A percentile compares a stretch with the other conserved stretches of the same genome.
Evolutionary conservation across 2,888 invertebrate species (phyloP).

Genomic region (Idaea biselata): DNA sequence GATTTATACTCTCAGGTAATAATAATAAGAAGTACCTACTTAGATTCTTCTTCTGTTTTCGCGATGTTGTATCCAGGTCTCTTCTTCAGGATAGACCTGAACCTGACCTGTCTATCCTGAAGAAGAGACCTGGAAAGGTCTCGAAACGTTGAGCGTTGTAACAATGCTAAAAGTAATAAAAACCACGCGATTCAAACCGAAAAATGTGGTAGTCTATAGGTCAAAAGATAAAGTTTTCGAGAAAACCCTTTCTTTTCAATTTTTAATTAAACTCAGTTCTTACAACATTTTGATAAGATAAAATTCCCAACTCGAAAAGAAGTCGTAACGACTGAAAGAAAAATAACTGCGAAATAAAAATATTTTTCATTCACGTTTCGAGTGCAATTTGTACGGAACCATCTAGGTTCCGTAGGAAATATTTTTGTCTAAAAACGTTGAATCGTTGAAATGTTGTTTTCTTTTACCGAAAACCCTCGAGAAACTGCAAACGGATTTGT

Average conservation of each 20-base stretch:
- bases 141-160: too few species aligned
- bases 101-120: too few species aligned
- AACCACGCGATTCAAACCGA: too few species aligned
- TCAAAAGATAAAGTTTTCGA: neutral
- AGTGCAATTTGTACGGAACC: neutral
- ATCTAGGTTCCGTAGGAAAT: neutral
- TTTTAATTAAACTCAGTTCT: neutral
- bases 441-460: neutral
- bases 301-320: neutral
- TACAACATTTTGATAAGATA: neutral
- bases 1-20: too few species aligned
- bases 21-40: too few species aligned
- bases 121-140: too few species aligned
- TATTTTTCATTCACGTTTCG: neutral
- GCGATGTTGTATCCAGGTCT: too few species aligned
- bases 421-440: neutral
- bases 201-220: neutral
- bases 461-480: neutral
- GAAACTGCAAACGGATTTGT: neutral
- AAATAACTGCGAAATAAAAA: neutral
- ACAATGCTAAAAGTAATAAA: too few species aligned
- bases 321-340: neutral
- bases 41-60: too few species aligned
- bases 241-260: neutral
- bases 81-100: too few species aligned